Evolutionary conservation across 2,113 vertebrate species (phyloP).

Genomic region (Burhinus oedicnemus): DNA sequence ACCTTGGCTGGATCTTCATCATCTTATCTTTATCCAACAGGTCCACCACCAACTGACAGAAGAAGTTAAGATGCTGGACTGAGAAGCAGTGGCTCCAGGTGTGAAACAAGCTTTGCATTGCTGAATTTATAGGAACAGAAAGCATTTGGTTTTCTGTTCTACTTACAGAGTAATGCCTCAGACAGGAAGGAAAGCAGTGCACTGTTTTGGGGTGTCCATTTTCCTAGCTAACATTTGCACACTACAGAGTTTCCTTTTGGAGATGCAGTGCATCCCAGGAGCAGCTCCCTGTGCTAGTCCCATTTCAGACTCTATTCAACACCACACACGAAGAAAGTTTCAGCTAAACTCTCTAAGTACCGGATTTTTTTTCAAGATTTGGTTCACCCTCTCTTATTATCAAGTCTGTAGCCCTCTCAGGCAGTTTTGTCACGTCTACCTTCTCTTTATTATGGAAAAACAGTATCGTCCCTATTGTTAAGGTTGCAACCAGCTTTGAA

Average conservation of each 20-base stretch:
- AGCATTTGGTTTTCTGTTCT: background rate
- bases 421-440: slow-evolving; percentile 17
- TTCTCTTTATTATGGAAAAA: slow-evolving; percentile 44
- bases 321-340: background rate
- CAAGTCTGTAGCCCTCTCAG: background rate
- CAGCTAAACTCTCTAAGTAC: background rate
- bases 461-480: background rate
- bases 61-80: background rate
- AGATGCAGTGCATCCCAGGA: background rate
- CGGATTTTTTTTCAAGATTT: background rate
- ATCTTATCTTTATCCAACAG: slow-evolving; percentile 60
- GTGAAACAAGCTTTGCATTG: slow-evolving; percentile 44
- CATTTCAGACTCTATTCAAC: background rate
- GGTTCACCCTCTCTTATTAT: background rate
- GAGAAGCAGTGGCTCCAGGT: background rate
- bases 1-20: slow-evolving; percentile 47
- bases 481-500: slow-evolving; percentile 30
- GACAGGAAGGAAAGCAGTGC: background rate
- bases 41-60: slow-evolving; percentile 32
- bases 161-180: background rate
- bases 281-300: background rate
- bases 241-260: background rate
- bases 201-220: background rate
- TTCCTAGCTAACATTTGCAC: background rate
- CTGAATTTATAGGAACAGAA: background rate